A percentile compares a stretch with the other conserved stretches of the same genome.
phyloP scores from a whole-genome alignment of 2,797 vertebrate species.

The Cyprinodon diabolis region DNA sequence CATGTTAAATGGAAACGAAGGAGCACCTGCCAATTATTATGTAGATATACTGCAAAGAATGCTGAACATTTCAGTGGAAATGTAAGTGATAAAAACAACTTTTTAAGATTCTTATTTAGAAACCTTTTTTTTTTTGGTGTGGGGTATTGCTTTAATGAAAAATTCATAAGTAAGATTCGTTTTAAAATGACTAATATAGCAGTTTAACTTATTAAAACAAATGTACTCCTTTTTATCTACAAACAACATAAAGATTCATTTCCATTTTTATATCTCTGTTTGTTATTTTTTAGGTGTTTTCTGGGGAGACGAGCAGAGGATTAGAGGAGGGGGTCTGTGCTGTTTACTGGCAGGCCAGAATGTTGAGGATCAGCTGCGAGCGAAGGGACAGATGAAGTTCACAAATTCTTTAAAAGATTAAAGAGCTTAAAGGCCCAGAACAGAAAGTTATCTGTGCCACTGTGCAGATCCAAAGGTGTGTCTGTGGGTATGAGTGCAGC shows the following conservation, averaged over 20 bases:
- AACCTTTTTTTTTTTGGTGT: too few relatives aligned
- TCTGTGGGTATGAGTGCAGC: slow-evolving; percentile 9
- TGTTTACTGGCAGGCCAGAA: slow-evolving; percentile 7
- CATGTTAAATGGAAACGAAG: background rate
- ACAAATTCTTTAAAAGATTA: slow-evolving; percentile 46
- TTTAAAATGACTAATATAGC: too few relatives aligned
- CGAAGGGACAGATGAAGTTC: slow-evolving; percentile 9
- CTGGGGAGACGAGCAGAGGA: background rate
- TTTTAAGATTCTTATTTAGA: background rate
- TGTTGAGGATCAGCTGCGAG: slow-evolving; percentile 14
- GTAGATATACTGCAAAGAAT: background rate
- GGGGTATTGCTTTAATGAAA: background rate
- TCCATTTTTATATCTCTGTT: background rate
- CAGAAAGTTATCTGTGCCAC: slow-evolving; percentile 29
- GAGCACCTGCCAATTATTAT: background rate
- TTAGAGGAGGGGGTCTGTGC: background rate
- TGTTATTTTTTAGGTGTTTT: background rate
- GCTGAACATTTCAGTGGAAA: background rate
- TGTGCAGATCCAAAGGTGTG: slow-evolving; percentile 5
- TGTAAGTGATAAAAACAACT: background rate
- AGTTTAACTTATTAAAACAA: background rate
- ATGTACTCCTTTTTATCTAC: background rate
- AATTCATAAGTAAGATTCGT: background rate
- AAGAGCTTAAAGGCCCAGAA: slow-evolving; percentile 35
- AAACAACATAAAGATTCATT: too few relatives aligned